Evolutionary conservation across 1,140 invertebrate genomes (phyloP).

Genomic region (Lineus longissimus): DNA sequence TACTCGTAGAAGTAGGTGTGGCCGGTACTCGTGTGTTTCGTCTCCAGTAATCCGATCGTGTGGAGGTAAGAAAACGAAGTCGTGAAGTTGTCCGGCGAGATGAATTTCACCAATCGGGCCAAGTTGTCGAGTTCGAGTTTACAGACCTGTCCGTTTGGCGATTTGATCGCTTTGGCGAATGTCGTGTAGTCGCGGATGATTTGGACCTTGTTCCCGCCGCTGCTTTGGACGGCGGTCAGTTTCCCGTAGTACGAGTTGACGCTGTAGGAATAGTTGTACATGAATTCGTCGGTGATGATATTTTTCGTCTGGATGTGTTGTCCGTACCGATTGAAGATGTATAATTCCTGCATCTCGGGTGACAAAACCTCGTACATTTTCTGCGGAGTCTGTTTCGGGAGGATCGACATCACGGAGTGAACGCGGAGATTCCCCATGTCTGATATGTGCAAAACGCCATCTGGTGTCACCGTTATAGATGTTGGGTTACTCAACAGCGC

Average conservation of each 20-base stretch:
- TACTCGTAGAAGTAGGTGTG: conserved; percentile 86
- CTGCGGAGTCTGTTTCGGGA: conserved; percentile 81
- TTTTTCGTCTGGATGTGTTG: conserved; percentile 90
- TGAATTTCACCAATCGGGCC: conserved; percentile 82
- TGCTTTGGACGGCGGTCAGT: conserved; percentile 84
- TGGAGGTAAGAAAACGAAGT: conserved; percentile 90
- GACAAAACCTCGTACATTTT: conserved; percentile 89
- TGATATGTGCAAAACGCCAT: conserved; percentile 84
- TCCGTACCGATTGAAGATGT: conserved; percentile 93
- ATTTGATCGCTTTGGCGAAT: conserved; percentile 84
- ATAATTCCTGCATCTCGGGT: conserved; percentile 84
- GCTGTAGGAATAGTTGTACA: conserved; percentile 91
- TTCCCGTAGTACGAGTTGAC: conserved; percentile 95
- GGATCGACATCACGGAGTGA: conserved; percentile 81
- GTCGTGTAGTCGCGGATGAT: conserved; percentile 68
- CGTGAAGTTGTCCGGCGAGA: conserved; percentile 86
- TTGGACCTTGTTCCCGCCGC: conserved; percentile 81
- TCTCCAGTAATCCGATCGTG: conserved; percentile 75
- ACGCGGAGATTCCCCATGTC: conserved; percentile 80
- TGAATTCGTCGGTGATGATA: conserved; percentile 84
- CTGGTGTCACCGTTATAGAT: conserved; percentile 81
- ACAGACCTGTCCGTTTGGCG: conserved; percentile 89
- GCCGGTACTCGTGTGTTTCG: conserved; percentile 67
- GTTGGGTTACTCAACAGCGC: conserved; percentile 91
- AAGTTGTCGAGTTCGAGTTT: conserved; percentile 76